A percentile compares a stretch with the other conserved stretches of the same genome.
These are phyloP conservation scores for Rhagoletis pomonella DNA, from an alignment of 1,140 invertebrate species.

Conservation along the genomic window DNA sequence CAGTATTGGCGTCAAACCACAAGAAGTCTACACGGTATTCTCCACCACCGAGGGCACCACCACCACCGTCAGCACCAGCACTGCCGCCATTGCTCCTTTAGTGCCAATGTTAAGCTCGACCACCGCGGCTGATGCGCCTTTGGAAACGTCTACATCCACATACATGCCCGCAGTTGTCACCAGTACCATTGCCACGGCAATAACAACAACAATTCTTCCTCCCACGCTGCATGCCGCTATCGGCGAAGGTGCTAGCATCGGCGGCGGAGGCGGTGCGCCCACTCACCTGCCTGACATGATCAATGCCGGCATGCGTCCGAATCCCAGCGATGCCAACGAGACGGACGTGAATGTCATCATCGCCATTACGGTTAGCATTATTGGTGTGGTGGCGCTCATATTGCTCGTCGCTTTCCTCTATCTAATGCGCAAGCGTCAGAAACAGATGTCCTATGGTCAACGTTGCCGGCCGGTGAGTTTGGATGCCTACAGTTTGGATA, in stretches of 20 bases:
- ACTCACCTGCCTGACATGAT: constrained; percentile 3
- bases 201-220: constrained; percentile 40
- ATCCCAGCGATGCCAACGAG: constrained; percentile 54
- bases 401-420: constrained; percentile 81
- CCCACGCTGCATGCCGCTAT: constrained; percentile 51
- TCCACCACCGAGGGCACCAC: constrained; percentile 54
- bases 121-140: background rate
- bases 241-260: background rate
- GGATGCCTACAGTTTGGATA: constrained; percentile 92
- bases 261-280: background rate
- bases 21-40: constrained; percentile 54
- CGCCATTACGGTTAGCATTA: constrained; percentile 76
- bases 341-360: constrained; percentile 75
- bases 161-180: background rate
- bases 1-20: background rate
- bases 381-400: constrained; percentile 77
- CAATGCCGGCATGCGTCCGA: constrained; percentile 24
- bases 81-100: background rate
- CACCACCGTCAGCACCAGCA: background rate
- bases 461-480: constrained; percentile 89
- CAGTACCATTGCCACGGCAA: constrained; percentile 33
- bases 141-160: background rate
- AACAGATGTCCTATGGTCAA: constrained; percentile 83
- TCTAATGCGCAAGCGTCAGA: constrained; percentile 83
- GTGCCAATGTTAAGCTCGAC: background rate